Evolutionary conservation across 2,888 invertebrate genomes (phyloP), one percentile per base, ranked within the genome.

Genomic region (Hydriomena furcata): DNA sequence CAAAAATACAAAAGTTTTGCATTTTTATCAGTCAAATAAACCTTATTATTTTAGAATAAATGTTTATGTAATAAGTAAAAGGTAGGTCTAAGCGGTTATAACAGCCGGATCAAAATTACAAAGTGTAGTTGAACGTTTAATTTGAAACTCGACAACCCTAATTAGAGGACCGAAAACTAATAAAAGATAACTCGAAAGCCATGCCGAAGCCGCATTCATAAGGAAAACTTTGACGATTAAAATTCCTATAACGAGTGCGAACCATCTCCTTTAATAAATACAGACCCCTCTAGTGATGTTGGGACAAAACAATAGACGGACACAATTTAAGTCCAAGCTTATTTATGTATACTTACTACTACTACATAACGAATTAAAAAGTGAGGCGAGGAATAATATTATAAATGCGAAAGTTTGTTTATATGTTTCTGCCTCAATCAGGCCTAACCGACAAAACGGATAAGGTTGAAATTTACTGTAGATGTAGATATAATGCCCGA

Each of bases 221-320:
- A 84, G 82, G 80, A 79, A 84, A 90, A 89, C 76, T 90, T 90
- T 68, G 52, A 65, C 80, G 73, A 87, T 90, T 89, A 86, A 89
- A 89, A 89, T 89, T 88, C 87, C 88, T 84, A 76, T 84, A 88
- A 88, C 85, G 86, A 84, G 83, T 79, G 79, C 69, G 71, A 85
- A 79, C 82, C 84, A 82, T 83, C 83, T 73, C 76, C 79, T 84
- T 84, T 88, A 85, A 88, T 88, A 88, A 88, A 89, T 86, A 87
- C 84, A 80, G 79, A 73, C 61, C 84, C 81, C 79, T 40, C 77
- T 36, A 20, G 31, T n/a, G 12, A n/a, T 36, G 10, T 6, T 4
- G 28, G 21, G 24, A 8, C 20, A n/a, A 17, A 31, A 36, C 31
- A 8, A 21, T 5, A 34, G 11, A 7, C 30, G 27, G 32, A 34